These are phyloP conservation scores for Hydrozoanthus tunicans DNA, from an alignment of 64 coral and sea anemone species.

Conservation along the genomic window DNA sequence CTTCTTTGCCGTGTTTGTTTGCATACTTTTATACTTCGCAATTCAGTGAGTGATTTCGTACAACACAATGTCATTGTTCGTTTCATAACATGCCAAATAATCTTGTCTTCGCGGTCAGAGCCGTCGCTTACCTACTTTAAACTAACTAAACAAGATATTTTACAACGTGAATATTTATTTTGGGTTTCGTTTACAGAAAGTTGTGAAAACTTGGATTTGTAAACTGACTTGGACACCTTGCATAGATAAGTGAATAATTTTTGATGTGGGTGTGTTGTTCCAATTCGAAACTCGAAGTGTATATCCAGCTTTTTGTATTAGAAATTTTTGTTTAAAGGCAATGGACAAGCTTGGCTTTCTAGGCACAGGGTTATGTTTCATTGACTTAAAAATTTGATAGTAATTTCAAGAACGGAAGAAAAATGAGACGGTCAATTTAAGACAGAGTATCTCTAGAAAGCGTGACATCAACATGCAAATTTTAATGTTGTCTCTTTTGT, in stretches of 20 bases:
- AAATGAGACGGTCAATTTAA: neutral
- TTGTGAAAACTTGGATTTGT: neutral
- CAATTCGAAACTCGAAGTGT: neutral
- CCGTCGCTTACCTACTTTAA: constrained; percentile 22
- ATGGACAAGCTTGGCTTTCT: neutral
- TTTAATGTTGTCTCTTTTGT: neutral
- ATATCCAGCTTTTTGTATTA: neutral
- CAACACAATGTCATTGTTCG: constrained; percentile 15
- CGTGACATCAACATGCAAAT: constrained; percentile 43
- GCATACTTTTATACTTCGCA: constrained; percentile 38
- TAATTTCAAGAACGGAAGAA: neutral
- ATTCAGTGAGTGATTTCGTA: constrained; percentile 27
- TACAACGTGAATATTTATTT: neutral
- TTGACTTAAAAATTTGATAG: neutral
- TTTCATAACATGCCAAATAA: constrained; percentile 31
- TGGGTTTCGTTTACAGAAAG: neutral
- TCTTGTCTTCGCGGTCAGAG: constrained; percentile 38
- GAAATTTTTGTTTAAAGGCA: neutral
- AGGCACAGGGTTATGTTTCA: neutral
- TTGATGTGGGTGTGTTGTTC: constrained; percentile 13
- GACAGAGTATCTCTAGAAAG: neutral
- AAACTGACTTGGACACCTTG: neutral
- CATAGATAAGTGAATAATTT: neutral
- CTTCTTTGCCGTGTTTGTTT: constrained; percentile 9
- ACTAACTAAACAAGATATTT: neutral